phyloP scores from a whole-genome alignment of 2,113 vertebrate species.

The Muscicapa adusta region DNA sequence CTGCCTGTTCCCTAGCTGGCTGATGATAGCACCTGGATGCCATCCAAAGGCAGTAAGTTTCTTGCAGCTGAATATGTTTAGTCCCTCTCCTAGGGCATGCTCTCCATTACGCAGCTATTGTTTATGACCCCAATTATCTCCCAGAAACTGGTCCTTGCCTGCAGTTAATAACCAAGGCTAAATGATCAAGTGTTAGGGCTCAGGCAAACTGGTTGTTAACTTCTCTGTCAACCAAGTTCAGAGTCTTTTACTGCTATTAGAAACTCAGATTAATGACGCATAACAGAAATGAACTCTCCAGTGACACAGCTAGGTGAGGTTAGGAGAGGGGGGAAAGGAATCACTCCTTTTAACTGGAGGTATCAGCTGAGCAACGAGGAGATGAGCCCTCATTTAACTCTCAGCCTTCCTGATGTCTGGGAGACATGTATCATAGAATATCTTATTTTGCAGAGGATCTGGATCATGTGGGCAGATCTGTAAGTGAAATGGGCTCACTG shows the following conservation, averaged over 20 bases:
- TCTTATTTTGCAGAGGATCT: not conserved
- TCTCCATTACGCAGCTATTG: slow-evolving; percentile 23
- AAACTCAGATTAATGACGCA: slow-evolving; percentile 34
- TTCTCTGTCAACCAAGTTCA: slow-evolving; percentile 29
- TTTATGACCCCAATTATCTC: slow-evolving; percentile 45
- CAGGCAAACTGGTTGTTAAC: slow-evolving; percentile 34
- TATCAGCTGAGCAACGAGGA: not conserved
- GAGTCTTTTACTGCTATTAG: not conserved
- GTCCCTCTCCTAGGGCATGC: slow-evolving; percentile 2
- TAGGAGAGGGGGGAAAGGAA: not conserved
- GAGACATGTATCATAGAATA: not conserved
- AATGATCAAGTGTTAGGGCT: slow-evolving; percentile 40
- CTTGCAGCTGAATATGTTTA: slow-evolving; percentile 42
- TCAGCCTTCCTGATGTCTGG: not conserved
- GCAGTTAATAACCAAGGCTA: slow-evolving; percentile 63
- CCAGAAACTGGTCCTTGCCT: slow-evolving; percentile 43
- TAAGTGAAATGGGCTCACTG: not conserved
- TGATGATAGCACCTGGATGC: slow-evolving; percentile 41
- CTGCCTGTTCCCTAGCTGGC: not conserved
- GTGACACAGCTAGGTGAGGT: not conserved
- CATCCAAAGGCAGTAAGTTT: slow-evolving; percentile 22
- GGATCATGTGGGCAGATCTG: not conserved
- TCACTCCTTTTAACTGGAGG: not conserved
- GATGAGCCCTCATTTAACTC: not conserved
- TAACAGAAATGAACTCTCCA: slow-evolving; percentile 16